Evolutionary conservation across 1,140 invertebrate genomes (phyloP).

Genomic region (Temnothorax curvispinosus): DNA sequence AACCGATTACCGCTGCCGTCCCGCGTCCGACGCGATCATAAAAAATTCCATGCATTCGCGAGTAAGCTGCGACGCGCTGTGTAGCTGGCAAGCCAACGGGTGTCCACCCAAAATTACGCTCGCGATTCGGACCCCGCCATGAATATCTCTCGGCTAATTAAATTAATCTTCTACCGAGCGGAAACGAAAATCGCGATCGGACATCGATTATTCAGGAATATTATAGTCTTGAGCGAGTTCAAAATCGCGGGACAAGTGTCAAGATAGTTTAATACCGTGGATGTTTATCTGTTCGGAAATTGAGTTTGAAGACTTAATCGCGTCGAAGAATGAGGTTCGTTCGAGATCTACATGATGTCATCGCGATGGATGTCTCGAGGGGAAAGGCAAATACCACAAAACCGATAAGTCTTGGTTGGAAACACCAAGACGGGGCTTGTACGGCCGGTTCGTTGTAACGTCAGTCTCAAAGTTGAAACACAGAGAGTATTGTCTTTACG

Average conservation of each 20-base stretch:
- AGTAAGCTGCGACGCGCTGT: slow-evolving; percentile 64
- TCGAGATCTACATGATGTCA: neutral
- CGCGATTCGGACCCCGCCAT: slow-evolving; percentile 44
- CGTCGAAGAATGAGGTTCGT: neutral
- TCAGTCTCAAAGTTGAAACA: slow-evolving; percentile 29
- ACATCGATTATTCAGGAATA: slow-evolving; percentile 17
- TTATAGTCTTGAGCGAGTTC: neutral
- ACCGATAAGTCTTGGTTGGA: neutral
- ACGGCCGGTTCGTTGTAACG: neutral
- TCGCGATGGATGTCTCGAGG: neutral
- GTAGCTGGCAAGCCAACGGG: slow-evolving; percentile 14
- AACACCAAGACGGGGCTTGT: neutral
- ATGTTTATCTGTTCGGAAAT: slow-evolving; percentile 16
- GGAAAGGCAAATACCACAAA: neutral
- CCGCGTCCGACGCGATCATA: slow-evolving; percentile 63
- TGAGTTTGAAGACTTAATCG: neutral
- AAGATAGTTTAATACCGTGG: neutral
- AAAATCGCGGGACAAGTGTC: neutral
- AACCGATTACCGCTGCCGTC: slow-evolving; percentile 60
- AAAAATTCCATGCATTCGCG: slow-evolving; percentile 78
- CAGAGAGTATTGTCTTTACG: slow-evolving; percentile 11
- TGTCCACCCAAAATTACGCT: slow-evolving; percentile 62
- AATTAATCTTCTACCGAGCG: slow-evolving; percentile 45
- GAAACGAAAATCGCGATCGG: slow-evolving; percentile 1
- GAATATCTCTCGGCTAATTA: slow-evolving; percentile 61